Conservation (phyloP, 2,113 vertebrate genomes). For the Melozone crissalis region DNA sequence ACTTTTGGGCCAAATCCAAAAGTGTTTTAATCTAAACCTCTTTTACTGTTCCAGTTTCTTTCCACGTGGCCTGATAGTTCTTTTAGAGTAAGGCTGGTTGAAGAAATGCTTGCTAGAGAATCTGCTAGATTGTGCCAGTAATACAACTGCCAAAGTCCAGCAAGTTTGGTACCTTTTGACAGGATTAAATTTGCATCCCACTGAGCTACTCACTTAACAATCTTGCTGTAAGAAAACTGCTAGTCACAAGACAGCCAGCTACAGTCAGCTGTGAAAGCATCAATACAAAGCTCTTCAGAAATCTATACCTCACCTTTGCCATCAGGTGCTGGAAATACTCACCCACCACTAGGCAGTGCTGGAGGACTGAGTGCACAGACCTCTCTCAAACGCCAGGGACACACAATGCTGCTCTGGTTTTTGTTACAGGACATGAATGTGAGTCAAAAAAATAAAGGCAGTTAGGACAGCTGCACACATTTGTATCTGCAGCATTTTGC, state of each 20-base stretch:
- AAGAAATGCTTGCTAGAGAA: neutral
- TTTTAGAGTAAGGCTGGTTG: neutral
- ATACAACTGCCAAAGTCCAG: neutral
- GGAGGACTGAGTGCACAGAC: neutral
- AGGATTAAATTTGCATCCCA: neutral
- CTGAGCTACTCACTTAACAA: neutral
- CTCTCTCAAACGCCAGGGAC: neutral
- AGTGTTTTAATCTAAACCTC: neutral
- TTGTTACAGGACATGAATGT: neutral
- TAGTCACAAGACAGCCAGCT: neutral
- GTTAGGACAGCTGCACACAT: neutral
- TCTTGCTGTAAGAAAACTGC: neutral
- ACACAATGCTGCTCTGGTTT: rapidly evolving
- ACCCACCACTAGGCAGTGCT: neutral
- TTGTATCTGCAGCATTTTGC: neutral
- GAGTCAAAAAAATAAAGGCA: neutral
- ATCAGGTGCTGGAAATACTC: neutral
- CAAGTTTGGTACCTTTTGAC: neutral
- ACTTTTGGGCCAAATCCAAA: neutral
- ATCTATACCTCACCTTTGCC: neutral
- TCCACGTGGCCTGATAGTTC: neutral
- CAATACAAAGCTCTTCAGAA: neutral
- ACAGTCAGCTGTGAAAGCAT: neutral
- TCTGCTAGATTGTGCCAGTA: neutral
- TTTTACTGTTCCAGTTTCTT: neutral